Evolutionary conservation across 2,797 vertebrate genomes (phyloP).

Genomic region (Danionella dracula): DNA sequence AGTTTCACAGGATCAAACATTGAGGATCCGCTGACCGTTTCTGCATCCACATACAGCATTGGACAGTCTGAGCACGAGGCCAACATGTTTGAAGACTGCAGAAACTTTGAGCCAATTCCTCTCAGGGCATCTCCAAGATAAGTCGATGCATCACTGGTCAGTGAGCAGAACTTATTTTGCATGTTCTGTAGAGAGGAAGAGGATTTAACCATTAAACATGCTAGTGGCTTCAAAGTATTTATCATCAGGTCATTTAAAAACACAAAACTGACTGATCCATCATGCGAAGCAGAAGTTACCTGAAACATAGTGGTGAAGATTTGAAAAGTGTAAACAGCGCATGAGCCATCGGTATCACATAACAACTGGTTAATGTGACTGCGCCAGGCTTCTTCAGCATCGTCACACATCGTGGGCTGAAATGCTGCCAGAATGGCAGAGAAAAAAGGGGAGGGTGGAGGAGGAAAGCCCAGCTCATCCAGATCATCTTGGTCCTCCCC

Average conservation of each 20-base stretch:
- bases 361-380: constrained; percentile 94
- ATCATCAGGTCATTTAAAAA: not conserved
- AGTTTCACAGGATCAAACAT: not conserved
- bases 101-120: constrained; percentile 94
- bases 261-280: not conserved
- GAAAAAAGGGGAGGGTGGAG: constrained; percentile 94
- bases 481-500: constrained; percentile 81
- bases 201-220: too few species aligned
- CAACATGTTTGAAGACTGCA: constrained; percentile 94
- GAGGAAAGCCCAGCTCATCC: constrained; percentile 78
- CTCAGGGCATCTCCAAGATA: constrained; percentile 92
- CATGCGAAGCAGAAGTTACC: constrained; percentile 71
- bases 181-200: constrained; percentile 75
- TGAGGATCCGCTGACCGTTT: constrained; percentile 78
- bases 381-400: constrained; percentile 93
- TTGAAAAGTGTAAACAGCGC: constrained; percentile 95
- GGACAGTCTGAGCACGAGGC: constrained; percentile 94
- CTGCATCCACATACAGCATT: constrained; percentile 92
- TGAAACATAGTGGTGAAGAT: constrained; percentile 96
- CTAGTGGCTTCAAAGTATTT: not conserved
- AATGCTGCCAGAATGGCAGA: constrained; percentile 96
- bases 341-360: constrained; percentile 89
- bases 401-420: constrained; percentile 87
- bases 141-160: constrained; percentile 89
- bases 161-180: constrained; percentile 93